A percentile compares a stretch with the other conserved stretches of the same genome.
Evolutionary conservation across 2,113 vertebrate species (phyloP).

Genomic region (Trematomus loennbergii): DNA sequence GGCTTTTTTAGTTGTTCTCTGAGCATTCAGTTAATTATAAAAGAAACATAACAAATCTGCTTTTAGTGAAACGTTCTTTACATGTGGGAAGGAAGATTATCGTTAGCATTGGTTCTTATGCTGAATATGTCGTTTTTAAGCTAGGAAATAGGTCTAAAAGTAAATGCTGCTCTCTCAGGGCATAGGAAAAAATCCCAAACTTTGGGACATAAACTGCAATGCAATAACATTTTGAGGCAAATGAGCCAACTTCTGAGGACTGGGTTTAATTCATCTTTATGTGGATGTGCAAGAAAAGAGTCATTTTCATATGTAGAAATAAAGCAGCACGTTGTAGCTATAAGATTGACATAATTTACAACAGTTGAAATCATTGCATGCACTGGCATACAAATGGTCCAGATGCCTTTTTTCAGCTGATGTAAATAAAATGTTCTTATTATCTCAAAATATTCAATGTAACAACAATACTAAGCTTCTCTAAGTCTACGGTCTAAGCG

Average conservation of each 20-base stretch:
- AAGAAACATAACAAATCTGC: too few relatives aligned
- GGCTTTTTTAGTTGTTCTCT: conserved; percentile 1
- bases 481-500: not conserved
- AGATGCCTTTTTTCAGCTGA: not conserved
- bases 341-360: not conserved
- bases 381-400: not conserved
- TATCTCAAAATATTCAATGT: not conserved
- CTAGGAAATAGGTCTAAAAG: not conserved
- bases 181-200: conserved; percentile 23
- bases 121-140: not conserved
- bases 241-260: not conserved
- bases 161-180: not conserved
- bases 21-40: not conserved
- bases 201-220: not conserved
- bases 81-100: not conserved
- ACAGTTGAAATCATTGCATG: not conserved
- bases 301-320: not conserved
- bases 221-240: conserved; percentile 5
- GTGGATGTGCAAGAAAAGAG: not conserved
- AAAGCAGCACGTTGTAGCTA: not conserved
- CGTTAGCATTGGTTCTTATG: not conserved
- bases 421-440: not conserved
- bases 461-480: not conserved
- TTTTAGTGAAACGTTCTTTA: not conserved
- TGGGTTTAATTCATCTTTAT: conserved; percentile 16